A percentile compares a stretch with the other conserved stretches of the same genome.
phyloP scores from a whole-genome alignment of 2,797 vertebrate genomes.

The Sebastes baramenuke region DNA sequence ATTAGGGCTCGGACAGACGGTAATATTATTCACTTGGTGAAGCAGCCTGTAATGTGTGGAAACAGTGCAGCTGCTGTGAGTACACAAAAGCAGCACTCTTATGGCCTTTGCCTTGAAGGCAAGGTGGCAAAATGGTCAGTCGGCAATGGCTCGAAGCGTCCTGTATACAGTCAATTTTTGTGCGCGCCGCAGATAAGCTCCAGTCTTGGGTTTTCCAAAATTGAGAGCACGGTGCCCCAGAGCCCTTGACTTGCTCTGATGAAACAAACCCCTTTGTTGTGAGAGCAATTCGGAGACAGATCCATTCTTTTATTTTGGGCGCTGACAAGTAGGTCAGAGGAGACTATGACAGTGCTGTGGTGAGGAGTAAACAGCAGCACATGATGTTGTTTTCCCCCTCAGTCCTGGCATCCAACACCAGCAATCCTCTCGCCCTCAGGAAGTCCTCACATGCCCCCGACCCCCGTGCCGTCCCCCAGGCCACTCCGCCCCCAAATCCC shows the following conservation, averaged over 20 bases:
- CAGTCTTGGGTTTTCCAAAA: constrained; percentile 64
- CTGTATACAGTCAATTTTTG: constrained; percentile 48
- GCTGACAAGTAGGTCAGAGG: constrained; percentile 87
- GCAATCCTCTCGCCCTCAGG: constrained; percentile 68
- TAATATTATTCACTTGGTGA: constrained; percentile 77
- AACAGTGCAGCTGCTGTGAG: constrained; percentile 72
- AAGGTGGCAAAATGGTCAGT: constrained; percentile 64
- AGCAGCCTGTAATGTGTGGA: constrained; percentile 71
- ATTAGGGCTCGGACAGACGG: constrained; percentile 72
- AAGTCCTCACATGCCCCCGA: constrained; percentile 67
- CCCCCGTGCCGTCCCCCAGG: constrained; percentile 50
- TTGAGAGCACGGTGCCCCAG: constrained; percentile 52
- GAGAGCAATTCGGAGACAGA: constrained; percentile 79
- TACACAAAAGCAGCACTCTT: constrained; percentile 71
- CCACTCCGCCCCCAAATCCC: constrained; percentile 8
- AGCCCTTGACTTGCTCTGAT: constrained; percentile 55
- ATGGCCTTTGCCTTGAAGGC: constrained; percentile 62
- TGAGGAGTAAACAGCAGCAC: constrained; percentile 86
- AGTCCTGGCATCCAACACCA: constrained; percentile 80
- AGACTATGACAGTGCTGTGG: constrained; percentile 80
- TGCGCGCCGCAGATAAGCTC: constrained; percentile 39
- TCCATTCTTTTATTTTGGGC: constrained; percentile 85
- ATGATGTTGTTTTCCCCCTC: constrained; percentile 82
- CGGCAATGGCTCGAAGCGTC: constrained; percentile 25
- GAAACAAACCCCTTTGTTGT: constrained; percentile 79